phyloP scores from a whole-genome alignment of 2,888 invertebrate genomes.

The Drosophila leonis region DNA sequence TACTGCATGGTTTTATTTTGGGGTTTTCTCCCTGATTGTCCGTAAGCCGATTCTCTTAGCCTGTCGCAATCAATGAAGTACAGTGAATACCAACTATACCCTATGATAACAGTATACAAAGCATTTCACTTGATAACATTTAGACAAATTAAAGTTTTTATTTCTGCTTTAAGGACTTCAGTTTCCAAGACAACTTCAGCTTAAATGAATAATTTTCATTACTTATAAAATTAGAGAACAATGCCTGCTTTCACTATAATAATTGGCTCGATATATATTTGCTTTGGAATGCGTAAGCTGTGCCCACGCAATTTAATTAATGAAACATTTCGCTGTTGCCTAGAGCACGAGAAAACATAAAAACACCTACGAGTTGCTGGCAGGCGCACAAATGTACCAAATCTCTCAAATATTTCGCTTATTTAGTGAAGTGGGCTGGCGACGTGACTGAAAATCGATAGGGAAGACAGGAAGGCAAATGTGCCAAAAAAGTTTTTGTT shows the following conservation, averaged over 20 bases:
- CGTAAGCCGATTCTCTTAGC: background rate
- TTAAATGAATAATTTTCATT: background rate
- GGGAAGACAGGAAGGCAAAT: slow-evolving; percentile 27
- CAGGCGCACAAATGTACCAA: slow-evolving; percentile 30
- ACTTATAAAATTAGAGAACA: background rate
- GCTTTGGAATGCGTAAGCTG: background rate
- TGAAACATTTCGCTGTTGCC: slow-evolving; percentile 44
- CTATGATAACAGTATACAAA: background rate
- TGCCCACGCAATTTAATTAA: slow-evolving; percentile 61
- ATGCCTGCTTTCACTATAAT: background rate
- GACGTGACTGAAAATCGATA: slow-evolving; percentile 56
- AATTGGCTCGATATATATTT: slow-evolving; percentile 20
- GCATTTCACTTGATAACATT: background rate
- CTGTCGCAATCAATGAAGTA: background rate
- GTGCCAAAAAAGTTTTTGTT: slow-evolving; percentile 25
- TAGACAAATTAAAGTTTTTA: background rate
- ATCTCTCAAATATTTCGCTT: slow-evolving; percentile 41
- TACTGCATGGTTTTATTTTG: slow-evolving; percentile 54
- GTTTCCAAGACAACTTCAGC: background rate
- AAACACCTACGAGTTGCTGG: slow-evolving; percentile 40
- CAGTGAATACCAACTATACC: background rate
- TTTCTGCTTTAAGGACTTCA: background rate
- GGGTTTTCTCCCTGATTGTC: background rate
- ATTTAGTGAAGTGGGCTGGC: background rate
- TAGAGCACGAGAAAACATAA: slow-evolving; percentile 11